Base-by-base conservation (phyloP, 1,140 invertebrate genomes). In the Diorhabda sublineata region DNA sequence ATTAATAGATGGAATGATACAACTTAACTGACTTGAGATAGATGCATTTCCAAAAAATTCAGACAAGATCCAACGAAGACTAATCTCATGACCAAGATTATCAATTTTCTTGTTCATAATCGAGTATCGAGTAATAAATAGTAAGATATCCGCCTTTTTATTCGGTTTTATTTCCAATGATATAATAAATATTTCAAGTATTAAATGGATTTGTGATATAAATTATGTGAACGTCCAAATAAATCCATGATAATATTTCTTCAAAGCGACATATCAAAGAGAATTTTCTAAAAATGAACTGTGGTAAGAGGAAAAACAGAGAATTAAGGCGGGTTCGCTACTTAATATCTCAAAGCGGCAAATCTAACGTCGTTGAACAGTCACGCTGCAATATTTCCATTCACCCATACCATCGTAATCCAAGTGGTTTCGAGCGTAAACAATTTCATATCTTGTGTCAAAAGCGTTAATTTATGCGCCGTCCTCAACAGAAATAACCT, bases 371-470 rank as follows among this genome's bases (percentile, higher is more conserved):
- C 47, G 47, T 52, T 52, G 47, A 52, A 52, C 47, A 6, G 47
- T 52, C n/a, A 52, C 6, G n/a, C 47, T 6, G 47, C 47, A 52
- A 52, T 52, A 52, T 52, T 52, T 52, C n/a, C 47, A 52, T 52
- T 52, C 47, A 8, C 6, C 47, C 47, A 52, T 52, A 52, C 47
- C 4, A 52, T n/a, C 47, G 47, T 52, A 52, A 52, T 52, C 47
- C 6, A 52, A n/a, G 47, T 52, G 59, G 59, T 61, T 61, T 42
- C 59, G 42, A 61, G 59, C 42, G 59, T 61, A 61, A 61, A 61
- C 59, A 61, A 61, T 41, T 61, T 61, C 42, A 61, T 61, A 61
- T 42, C 42, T 42, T 4, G 59, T 42, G 59, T 61, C 59, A 61
- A 61, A 61, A 61, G 26, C 42, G 26, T 61, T 3, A 61, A 61